These are phyloP conservation scores for Platanista minor DNA, from an alignment of 2,113 vertebrate genomes.

Conservation along the genomic window DNA sequence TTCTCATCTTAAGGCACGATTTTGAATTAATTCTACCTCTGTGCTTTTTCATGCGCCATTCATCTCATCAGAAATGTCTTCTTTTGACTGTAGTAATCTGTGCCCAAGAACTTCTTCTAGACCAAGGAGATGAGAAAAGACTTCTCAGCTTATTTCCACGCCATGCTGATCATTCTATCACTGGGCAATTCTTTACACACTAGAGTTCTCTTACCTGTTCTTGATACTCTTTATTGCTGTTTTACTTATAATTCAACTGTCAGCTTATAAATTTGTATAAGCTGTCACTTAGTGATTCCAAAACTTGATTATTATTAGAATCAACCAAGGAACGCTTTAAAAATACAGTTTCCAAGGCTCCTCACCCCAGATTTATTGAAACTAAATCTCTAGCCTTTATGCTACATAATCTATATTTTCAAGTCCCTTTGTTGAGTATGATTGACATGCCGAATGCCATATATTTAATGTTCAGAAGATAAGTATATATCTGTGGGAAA, in stretches of 20 bases:
- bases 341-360: neutral
- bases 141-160: neutral
- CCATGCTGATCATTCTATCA: neutral
- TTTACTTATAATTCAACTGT: neutral
- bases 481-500: neutral
- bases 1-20: neutral
- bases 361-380: neutral
- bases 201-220: neutral
- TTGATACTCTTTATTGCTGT: neutral
- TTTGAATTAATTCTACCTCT: neutral
- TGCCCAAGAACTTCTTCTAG: neutral
- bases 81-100: neutral
- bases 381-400: neutral
- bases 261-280: neutral
- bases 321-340: neutral
- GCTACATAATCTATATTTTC: neutral
- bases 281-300: neutral
- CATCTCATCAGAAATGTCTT: neutral
- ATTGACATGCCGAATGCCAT: neutral
- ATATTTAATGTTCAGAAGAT: neutral
- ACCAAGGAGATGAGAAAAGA: neutral
- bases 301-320: neutral
- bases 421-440: neutral
- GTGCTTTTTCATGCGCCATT: neutral
- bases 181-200: neutral